Evolutionary conservation across 1,140 invertebrate genomes (phyloP).

Genomic region (Drosophila quadrilineata): DNA sequence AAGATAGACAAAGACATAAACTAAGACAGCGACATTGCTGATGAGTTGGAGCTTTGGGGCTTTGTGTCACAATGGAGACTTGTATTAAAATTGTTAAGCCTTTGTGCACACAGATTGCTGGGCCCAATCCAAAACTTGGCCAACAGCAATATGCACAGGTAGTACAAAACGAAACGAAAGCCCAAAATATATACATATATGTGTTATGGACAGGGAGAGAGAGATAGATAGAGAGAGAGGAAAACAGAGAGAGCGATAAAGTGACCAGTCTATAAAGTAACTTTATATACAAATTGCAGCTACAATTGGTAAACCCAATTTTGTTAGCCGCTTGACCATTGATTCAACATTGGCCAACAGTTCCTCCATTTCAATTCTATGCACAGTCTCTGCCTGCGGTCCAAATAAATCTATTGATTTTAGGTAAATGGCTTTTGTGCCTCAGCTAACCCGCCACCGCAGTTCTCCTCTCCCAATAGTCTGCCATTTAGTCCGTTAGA

Average conservation of each 20-base stretch:
- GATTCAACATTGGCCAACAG: slow-evolving; percentile 2
- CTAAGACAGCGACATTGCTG: slow-evolving; percentile 5
- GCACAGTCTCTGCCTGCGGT: slow-evolving; percentile 45
- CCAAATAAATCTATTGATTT: slow-evolving; percentile 77
- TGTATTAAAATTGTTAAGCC: slow-evolving; percentile 50
- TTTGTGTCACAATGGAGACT: slow-evolving; percentile 50
- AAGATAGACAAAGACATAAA: background rate
- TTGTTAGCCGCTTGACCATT: slow-evolving; percentile 35
- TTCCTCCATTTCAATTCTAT: background rate
- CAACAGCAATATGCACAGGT: slow-evolving; percentile 51
- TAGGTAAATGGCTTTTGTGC: slow-evolving; percentile 69
- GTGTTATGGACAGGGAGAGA: background rate
- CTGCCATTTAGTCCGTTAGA: background rate
- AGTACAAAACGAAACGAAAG: background rate
- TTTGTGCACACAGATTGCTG: slow-evolving; percentile 60
- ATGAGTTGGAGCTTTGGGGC: slow-evolving; percentile 47
- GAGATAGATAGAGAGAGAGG: background rate
- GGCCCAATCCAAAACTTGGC: slow-evolving; percentile 45
- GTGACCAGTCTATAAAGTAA: background rate
- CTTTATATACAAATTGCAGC: background rate
- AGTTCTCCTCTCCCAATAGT: background rate
- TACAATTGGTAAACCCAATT: slow-evolving; percentile 44
- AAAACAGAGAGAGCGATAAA: background rate
- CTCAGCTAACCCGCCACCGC: background rate
- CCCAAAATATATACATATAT: too few relatives aligned